Evolutionary conservation across 2,113 vertebrate species (phyloP).

Genomic region (Perognathus longimembris): DNA sequence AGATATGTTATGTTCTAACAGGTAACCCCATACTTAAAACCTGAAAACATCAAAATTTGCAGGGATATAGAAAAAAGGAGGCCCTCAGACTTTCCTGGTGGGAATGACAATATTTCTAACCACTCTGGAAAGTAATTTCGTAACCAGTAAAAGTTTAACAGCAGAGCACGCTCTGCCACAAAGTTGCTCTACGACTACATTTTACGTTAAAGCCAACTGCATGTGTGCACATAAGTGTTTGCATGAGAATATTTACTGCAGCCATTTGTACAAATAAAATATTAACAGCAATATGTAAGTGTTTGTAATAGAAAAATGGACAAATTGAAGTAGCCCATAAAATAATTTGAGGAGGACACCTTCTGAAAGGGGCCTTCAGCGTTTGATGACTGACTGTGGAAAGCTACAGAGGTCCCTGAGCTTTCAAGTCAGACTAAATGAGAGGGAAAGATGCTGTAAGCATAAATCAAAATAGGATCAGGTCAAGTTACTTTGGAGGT

Average conservation of each 20-base stretch:
- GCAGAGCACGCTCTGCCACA: background rate
- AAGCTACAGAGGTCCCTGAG: fast-evolving
- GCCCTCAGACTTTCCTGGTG: background rate
- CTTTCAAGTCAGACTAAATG: background rate
- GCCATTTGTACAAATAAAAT: conserved; percentile 22
- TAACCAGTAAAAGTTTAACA: background rate
- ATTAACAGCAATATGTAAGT: background rate
- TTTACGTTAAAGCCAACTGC: background rate
- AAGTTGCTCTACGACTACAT: background rate
- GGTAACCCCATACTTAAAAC: background rate
- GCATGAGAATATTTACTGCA: background rate
- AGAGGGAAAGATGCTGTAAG: background rate
- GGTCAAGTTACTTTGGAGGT: background rate
- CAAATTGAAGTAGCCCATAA: background rate
- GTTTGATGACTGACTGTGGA: background rate
- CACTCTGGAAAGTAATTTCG: background rate
- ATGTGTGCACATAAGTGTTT: background rate
- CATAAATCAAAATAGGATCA: background rate
- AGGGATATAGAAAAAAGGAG: background rate
- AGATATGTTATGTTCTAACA: background rate
- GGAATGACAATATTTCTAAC: background rate
- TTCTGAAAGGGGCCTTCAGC: background rate
- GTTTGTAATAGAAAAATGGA: background rate
- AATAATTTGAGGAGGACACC: background rate
- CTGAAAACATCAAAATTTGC: background rate